Conservation (phyloP, 2,888 invertebrate genomes). For the Tenthredo scrophulariae region DNA sequence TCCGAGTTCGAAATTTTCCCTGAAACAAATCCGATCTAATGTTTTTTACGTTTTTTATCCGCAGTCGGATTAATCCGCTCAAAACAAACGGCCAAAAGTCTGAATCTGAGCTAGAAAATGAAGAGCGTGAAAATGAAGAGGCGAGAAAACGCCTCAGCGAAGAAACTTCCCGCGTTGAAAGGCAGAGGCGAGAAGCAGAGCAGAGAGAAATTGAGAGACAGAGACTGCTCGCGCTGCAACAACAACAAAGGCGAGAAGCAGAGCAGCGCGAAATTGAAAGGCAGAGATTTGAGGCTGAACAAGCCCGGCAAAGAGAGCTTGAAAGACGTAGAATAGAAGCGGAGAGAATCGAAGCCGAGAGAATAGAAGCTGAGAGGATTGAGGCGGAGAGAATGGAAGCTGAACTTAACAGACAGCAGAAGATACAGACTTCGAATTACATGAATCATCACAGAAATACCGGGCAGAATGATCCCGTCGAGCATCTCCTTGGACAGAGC, state of each 20-base stretch:
- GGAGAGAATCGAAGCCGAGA: slow-evolving; percentile 64
- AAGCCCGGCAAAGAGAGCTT: slow-evolving; percentile 56
- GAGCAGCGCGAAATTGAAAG: slow-evolving; percentile 60
- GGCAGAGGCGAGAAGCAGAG: slow-evolving; percentile 59
- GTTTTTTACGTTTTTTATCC: not conserved
- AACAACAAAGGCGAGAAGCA: slow-evolving; percentile 63
- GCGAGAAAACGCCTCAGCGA: slow-evolving; percentile 29
- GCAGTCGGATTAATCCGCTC: not conserved
- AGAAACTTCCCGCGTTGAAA: slow-evolving; percentile 58
- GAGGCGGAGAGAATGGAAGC: slow-evolving; percentile 70
- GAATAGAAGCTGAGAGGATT: slow-evolving; percentile 68
- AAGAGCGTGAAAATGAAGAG: slow-evolving; percentile 37
- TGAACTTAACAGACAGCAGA: slow-evolving; percentile 68
- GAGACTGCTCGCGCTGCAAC: slow-evolving; percentile 63
- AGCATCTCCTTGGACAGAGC: slow-evolving; percentile 81
- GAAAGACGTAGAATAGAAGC: slow-evolving; percentile 59
- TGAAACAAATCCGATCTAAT: not conserved
- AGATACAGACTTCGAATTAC: slow-evolving; percentile 70
- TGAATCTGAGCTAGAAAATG: slow-evolving; percentile 63
- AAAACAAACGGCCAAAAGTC: not conserved
- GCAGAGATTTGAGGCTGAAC: slow-evolving; percentile 59
- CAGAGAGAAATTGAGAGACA: slow-evolving; percentile 61
- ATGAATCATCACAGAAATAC: slow-evolving; percentile 68
- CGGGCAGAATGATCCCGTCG: slow-evolving; percentile 63
- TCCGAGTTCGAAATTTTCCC: not conserved